Conservation (phyloP, 2,888 invertebrate species). For the Linnaemya vulpina region DNA sequence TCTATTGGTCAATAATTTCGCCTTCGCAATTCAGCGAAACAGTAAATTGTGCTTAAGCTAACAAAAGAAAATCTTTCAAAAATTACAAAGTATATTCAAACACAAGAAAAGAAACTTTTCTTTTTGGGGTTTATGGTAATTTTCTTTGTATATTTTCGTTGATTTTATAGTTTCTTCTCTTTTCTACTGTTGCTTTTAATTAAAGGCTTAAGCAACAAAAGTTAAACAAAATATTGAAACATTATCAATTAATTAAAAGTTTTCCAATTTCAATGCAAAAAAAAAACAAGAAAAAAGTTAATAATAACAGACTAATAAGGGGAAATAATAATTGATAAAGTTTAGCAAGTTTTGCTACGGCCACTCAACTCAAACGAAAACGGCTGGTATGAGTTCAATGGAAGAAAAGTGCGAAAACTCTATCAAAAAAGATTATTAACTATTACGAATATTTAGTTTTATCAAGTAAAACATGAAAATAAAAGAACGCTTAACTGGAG, state of each 20-base stretch:
- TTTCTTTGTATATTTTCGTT: neutral
- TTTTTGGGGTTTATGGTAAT: constrained; percentile 13
- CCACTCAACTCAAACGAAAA: neutral
- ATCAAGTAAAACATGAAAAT: neutral
- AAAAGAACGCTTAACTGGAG: no score
- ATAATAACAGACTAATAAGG: constrained; percentile 21
- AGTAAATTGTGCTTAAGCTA: neutral
- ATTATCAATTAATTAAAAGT: constrained; percentile 62
- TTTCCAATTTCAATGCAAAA: constrained; percentile 11
- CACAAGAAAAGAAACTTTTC: neutral
- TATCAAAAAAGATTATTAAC: neutral
- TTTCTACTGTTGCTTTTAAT: constrained; percentile 26
- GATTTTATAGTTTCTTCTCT: neutral
- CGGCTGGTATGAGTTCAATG: neutral
- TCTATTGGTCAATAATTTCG: neutral
- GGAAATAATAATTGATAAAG: constrained; percentile 26
- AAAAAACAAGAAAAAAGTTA: neutral
- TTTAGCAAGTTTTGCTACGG: neutral
- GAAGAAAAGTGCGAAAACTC: neutral
- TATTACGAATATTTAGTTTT: neutral
- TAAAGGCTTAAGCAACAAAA: constrained; percentile 42
- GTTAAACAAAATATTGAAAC: constrained; percentile 61
- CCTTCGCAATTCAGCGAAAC: neutral
- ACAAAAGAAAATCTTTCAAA: neutral
- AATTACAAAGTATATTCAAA: neutral